Evolutionary conservation across 2,888 invertebrate species (phyloP), one percentile per base, ranked within the genome.

Genomic region (Heliconius erato): DNA sequence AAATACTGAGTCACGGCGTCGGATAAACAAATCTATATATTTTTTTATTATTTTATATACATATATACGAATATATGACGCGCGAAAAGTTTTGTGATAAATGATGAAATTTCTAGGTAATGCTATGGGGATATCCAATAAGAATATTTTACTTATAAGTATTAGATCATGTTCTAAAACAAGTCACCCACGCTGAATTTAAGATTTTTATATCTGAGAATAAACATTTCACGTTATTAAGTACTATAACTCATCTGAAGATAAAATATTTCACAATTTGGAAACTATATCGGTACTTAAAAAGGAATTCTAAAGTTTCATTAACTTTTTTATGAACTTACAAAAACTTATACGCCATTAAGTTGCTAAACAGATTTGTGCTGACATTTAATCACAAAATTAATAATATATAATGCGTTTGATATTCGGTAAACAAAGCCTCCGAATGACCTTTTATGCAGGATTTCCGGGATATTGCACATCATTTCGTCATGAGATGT

Each of bases 401-500:
- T 72, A 76, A 68, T 67, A 28, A 78, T 67, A 23, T 68, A 67
- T 35, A 49, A 77, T 71, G 40, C n/a, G 49, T 59, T 65, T 77
- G 32, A 74, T 72, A 82, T 80, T 82, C 28, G 71, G 78, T 82
- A 83, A 80, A 79, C 91, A 91, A 86, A 85, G 85, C 86, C 88
- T 87, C 87, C 88, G 65, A 82, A 87, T 90, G 94, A 92, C 94
- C 94, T 94, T n/a, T 91, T 90, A 88, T 90, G 90, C 94, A 94
- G 94, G 94, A 95, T 95, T 94, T 95, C 95, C 95, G 95, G 94
- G 93, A 94, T 87, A 90, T 88, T 90, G 91, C 91, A 84, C 92
- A 91, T 91, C 90, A 91, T 90, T 91, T 90, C 89, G 16, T 88
- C 87, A 82, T 77, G 72, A 82, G 84, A 49, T 49, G 71, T 63